Evolutionary conservation across 2,888 invertebrate genomes (phyloP), one percentile per base, ranked within the genome.

Genomic region (Rotaria socialis): DNA sequence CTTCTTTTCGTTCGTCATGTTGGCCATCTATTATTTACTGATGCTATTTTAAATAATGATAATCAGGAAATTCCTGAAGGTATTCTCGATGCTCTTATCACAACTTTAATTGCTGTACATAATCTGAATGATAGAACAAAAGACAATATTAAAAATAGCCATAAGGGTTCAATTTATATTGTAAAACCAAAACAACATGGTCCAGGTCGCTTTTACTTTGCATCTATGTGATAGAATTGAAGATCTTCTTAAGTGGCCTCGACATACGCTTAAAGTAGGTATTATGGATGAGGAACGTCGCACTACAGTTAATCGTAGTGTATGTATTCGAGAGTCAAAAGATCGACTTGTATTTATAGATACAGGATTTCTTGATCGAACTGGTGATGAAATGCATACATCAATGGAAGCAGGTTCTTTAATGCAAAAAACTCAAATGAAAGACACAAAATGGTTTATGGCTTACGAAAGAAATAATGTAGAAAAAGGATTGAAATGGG

Each of bases 251-350:
- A 35, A 67, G 35, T 35, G 35, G 24, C 19, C 67, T 16, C 35
- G 67, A 16, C 24, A 35, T 35, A 67, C 67, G 35, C 67, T 67
- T 19, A 67, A 67, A 35, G 35, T 67, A 16, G 67, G 67, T 67
- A 35, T 67, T 67, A 67, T 67, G 67, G 67, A 67, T 35, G 67
- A 67, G 35, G 67, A 67, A 67, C 67, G 67, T 67, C 67, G 67
- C 19, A 67, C 67, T 35, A 67, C 67, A 27, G 67, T 67, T 8
- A 67, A 67, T 19, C 35, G 35, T 16, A 27, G 4, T 35, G 35
- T 35, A 67, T 67, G 67, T 35, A 67, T 67, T 35, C 35, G 16
- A 35, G 35, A 67, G 35, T 35, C 35, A 5, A 67, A 67, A 67
- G 67, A 67, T 35, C 67, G 67, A 35, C 27, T 67, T 35, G 67